phyloP scores from a whole-genome alignment of 2,888 invertebrate species.

The Drosophila kokeensis region DNA sequence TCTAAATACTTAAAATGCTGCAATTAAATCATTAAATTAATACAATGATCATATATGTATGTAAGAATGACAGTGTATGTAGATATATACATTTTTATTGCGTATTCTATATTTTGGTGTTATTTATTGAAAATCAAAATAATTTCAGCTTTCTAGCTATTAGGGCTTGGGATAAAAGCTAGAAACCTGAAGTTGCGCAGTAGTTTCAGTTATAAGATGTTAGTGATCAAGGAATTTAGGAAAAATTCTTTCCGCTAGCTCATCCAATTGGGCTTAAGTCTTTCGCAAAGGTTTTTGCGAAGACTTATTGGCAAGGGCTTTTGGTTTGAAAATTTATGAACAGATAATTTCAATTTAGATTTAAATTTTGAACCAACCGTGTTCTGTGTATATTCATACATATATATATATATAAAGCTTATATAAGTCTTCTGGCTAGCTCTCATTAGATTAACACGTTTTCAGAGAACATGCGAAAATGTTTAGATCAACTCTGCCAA shows the following conservation, averaged over 20 bases:
- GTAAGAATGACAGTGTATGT: background rate
- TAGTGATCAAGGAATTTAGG: background rate
- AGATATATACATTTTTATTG: background rate
- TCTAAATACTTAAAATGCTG: constrained; percentile 8
- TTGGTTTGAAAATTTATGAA: background rate
- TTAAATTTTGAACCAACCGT: background rate
- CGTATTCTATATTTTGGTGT: background rate
- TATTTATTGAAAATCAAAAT: background rate
- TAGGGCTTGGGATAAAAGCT: background rate
- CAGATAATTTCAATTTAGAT: background rate
- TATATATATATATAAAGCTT: too few relatives aligned
- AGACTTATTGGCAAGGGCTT: background rate
- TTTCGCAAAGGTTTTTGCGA: background rate
- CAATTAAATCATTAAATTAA: constrained; percentile 15
- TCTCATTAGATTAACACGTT: background rate
- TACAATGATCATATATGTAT: background rate
- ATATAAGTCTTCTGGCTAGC: too few relatives aligned
- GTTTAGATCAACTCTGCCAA: too few relatives aligned
- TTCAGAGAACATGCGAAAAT: background rate
- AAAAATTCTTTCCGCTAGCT: background rate
- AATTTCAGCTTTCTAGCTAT: background rate
- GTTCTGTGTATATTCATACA: background rate
- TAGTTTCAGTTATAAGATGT: background rate
- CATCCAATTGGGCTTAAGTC: background rate
- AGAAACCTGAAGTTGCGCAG: background rate